Evolutionary conservation across 2,113 vertebrate genomes (phyloP).

Genomic region (Perca schrenkii): DNA sequence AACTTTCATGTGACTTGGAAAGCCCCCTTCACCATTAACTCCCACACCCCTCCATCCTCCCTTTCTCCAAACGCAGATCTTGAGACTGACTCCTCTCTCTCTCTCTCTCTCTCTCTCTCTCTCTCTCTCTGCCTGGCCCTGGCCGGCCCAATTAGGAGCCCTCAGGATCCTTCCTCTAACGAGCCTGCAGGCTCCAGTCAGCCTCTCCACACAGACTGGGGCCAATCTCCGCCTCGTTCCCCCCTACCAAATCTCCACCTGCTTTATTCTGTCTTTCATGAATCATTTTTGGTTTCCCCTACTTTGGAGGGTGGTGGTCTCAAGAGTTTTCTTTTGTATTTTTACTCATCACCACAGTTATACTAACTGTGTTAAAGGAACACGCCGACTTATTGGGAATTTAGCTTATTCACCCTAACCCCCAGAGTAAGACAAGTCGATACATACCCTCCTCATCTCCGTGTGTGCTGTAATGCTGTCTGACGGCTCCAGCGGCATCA

Average conservation of each 20-base stretch:
- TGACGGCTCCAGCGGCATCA: no score
- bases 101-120: slow-evolving; percentile 80
- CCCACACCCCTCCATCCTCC: slow-evolving; percentile 67
- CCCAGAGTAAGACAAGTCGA: no score
- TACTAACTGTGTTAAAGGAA: not conserved
- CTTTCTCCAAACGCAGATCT: slow-evolving; percentile 84
- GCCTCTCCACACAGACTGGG: slow-evolving; percentile 61
- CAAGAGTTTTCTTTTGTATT: slow-evolving; percentile 15
- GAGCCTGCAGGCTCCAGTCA: slow-evolving; percentile 78
- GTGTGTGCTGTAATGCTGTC: no score
- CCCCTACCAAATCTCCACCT: slow-evolving; percentile 52
- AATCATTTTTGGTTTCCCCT: slow-evolving; percentile 22
- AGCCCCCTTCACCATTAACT: slow-evolving; percentile 81
- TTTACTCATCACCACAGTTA: not conserved
- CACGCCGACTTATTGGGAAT: no score
- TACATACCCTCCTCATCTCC: no score
- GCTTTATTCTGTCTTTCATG: slow-evolving; percentile 36
- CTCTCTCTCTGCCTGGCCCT: slow-evolving; percentile 82
- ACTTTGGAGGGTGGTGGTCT: slow-evolving; percentile 10
- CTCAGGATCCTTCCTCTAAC: slow-evolving; percentile 92
- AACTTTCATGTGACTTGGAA: slow-evolving; percentile 99
- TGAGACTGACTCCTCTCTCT: slow-evolving; percentile 88
- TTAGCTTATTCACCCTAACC: no score
- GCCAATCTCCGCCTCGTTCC: slow-evolving; percentile 43
- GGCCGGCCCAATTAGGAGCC: slow-evolving; percentile 95